Percentiles rank a stretch among this genome's conserved stretches.
phyloP scores from a whole-genome alignment of 1,140 invertebrate genomes.

The Trichogramma pretiosum region DNA sequence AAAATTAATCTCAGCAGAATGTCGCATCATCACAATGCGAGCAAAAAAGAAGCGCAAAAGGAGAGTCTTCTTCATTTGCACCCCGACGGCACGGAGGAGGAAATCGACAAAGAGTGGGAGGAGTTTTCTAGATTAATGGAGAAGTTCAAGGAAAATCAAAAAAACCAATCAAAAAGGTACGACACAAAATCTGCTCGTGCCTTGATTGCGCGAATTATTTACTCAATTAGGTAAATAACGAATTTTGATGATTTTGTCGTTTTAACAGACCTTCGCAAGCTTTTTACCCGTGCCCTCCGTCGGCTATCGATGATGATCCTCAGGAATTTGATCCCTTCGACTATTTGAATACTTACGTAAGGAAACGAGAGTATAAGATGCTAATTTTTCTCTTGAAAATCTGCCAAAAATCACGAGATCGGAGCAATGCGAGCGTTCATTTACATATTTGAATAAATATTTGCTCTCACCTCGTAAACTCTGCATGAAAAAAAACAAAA shows the following conservation, averaged over 20 bases:
- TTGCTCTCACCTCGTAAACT: no score
- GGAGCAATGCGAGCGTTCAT: no score
- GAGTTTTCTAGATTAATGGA: constrained; percentile 51
- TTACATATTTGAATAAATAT: no score
- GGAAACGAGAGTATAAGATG: no score
- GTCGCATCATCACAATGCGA: constrained; percentile 19
- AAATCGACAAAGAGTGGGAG: constrained; percentile 51
- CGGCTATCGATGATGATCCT: constrained; percentile 44
- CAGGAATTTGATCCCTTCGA: constrained; percentile 50
- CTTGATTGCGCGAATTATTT: no score
- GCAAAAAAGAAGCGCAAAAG: constrained; percentile 43
- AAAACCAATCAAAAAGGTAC: no score
- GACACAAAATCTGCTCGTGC: no score
- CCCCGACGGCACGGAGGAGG: constrained; percentile 42
- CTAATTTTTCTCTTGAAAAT: no score
- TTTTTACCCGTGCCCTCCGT: constrained; percentile 59
- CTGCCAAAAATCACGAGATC: no score
- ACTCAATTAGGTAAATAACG: no score
- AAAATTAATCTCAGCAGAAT: constrained; percentile 21
- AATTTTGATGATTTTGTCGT: constrained; percentile 4
- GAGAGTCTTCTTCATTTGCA: constrained; percentile 37
- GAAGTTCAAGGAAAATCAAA: constrained; percentile 47
- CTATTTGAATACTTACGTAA: constrained; percentile 53
- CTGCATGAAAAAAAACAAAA: no score
- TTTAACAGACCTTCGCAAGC: constrained; percentile 46